Base-by-base conservation (phyloP, 2,888 invertebrate species). In the Neoscelio sp. region DNA sequence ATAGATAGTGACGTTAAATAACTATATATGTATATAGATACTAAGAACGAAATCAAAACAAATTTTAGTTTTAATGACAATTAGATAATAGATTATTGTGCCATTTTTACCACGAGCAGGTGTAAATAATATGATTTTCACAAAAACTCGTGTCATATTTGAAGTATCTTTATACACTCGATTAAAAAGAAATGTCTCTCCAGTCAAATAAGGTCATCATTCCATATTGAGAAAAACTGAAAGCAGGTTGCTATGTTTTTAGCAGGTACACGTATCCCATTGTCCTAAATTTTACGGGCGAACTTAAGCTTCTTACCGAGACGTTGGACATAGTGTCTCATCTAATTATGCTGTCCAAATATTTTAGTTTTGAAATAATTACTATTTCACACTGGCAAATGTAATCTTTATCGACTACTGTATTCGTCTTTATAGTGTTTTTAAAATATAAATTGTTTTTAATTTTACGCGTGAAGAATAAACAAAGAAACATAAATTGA, bases 311-410 rank as follows among this genome's bases (percentile, higher is more conserved):
- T 56, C 46, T 40, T 20, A 54, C 5, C 3, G 15, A 48, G 23
- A 30, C 28, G 10, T 2, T 20, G 12, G 12, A 17, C 8, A 12
- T 18, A 18, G 7, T 2, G 30, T 17, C 18, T 40, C 20, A 38
- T 15, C 30, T 48, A 42, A 70, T 70, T 70, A 56, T 12, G 50
- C 18, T 70, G 70, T 58, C 70, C 23, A 70, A 70, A 70, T 70
- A 70, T 60, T 56, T 56, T 44, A 33, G 8, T n/a, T 7, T 33
- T 8, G 4, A 33, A 33, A 33, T 33, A 33, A 33, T n/a, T n/a
- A n/a, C n/a, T n/a, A n/a, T n/a, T n/a, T n/a, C n/a, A n/a, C n/a
- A n/a, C n/a, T n/a, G n/a, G n/a, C n/a, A n/a, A n/a, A n/a, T n/a
- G n/a, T n/a, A n/a, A n/a, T n/a, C n/a, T n/a, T n/a, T n/a, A n/a